Evolutionary conservation across 2,113 vertebrate species (phyloP).

Genomic region (Anhinga anhinga): DNA sequence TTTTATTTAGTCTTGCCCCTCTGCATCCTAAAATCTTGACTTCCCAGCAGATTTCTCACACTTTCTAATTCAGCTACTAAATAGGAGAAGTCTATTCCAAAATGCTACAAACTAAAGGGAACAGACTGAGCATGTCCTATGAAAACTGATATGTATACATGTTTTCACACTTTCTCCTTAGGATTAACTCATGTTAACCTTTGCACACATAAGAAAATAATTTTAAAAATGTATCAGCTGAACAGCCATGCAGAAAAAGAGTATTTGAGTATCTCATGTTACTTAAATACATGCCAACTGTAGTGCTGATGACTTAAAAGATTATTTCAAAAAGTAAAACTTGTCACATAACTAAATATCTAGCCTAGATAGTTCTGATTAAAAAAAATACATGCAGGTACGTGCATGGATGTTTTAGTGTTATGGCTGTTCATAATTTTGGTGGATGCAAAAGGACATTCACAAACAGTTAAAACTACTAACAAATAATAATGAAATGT

Average conservation of each 20-base stretch:
- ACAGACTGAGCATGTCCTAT: accelerated
- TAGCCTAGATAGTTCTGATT: background rate
- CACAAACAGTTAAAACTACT: background rate
- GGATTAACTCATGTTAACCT: background rate
- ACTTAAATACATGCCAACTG: no score
- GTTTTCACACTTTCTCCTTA: background rate
- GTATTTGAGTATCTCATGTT: background rate
- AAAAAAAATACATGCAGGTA: background rate
- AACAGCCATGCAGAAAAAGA: background rate
- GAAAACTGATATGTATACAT: background rate
- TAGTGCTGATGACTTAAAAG: background rate
- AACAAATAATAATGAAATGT: background rate
- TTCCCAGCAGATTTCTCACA: background rate
- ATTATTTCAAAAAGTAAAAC: background rate
- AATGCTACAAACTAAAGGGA: background rate
- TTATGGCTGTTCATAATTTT: background rate
- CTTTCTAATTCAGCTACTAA: background rate
- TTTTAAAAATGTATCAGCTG: background rate
- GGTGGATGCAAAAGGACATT: background rate
- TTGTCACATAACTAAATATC: background rate
- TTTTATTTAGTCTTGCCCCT: background rate
- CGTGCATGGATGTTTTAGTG: background rate
- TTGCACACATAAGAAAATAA: background rate
- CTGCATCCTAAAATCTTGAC: background rate
- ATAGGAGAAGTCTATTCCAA: background rate